Evolutionary conservation across 2,888 invertebrate species (phyloP).

Genomic region (Quadriops clusia): DNA sequence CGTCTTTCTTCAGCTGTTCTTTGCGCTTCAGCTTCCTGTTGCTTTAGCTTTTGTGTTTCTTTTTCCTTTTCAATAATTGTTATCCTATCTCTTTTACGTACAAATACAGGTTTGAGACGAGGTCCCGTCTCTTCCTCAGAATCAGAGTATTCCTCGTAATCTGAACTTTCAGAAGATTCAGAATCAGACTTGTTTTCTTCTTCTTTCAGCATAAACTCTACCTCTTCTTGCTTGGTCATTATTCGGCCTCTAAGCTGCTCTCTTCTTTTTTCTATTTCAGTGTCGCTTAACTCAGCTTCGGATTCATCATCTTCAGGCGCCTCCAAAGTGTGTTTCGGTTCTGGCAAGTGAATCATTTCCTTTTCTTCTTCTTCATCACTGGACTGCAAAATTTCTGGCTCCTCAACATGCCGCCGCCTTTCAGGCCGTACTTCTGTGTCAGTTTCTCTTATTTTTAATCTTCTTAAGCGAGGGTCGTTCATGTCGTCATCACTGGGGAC

Average conservation of each 20-base stretch:
- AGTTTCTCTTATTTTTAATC: conserved; percentile 46
- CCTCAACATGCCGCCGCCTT: conserved; percentile 52
- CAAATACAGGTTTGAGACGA: conserved; percentile 88
- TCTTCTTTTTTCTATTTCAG: conserved; percentile 74
- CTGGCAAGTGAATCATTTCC: conserved; percentile 33
- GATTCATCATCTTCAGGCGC: conserved; percentile 49
- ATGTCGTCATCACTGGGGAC: conserved; percentile 38
- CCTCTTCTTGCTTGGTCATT: conserved; percentile 58
- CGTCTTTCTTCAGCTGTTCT: conserved; percentile 81
- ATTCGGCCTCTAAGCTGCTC: conserved; percentile 54
- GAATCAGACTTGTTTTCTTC: conserved; percentile 59
- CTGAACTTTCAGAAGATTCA: conserved; percentile 61
- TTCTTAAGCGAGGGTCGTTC: conserved; percentile 74
- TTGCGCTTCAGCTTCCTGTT: conserved; percentile 70
- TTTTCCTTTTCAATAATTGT: conserved; percentile 92
- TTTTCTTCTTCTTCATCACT: conserved; percentile 45
- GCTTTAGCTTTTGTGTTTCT: conserved; percentile 72
- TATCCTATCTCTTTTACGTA: conserved; percentile 83
- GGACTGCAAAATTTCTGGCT: conserved; percentile 54
- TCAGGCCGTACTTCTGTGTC: conserved; percentile 43
- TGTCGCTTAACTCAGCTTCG: conserved; percentile 75
- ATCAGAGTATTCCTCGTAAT: conserved; percentile 78
- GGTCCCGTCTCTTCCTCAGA: conserved; percentile 86
- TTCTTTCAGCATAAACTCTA: conserved; percentile 61
- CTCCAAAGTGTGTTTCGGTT: conserved; percentile 35